Evolutionary conservation across 2,888 invertebrate species (phyloP), one percentile per base, ranked within the genome.

Genomic region (Erebia aethiops): DNA sequence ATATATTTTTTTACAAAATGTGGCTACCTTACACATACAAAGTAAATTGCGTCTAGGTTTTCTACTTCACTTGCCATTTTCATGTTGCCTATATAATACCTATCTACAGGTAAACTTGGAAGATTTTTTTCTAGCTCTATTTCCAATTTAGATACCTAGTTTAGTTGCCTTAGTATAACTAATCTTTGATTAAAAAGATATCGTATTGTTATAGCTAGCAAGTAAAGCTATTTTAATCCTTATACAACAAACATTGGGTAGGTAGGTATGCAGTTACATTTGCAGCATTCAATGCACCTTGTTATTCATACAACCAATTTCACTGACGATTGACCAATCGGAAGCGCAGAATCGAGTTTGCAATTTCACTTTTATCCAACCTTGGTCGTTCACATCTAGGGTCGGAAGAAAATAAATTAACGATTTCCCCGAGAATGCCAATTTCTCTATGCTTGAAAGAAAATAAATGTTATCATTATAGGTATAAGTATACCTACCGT

Each of bases 331-430:
- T 77, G 75, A 76, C 79, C 77, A 79, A 79, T 83, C 80, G 78
- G 80, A 77, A 79, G 82, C 77, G 79, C 83, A 81, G 86, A 78
- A 68, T 71, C 80, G 77, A 77, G 75, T 81, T 78, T 80, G 82
- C 81, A 83, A 81, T 88, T 88, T 90, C 89, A 87, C 91, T 89
- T 91, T 90, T 87, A 84, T 85, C 81, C 80, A 81, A 82, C 83
- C 84, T 84, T 87, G 86, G 84, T 83, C 83, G 82, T 85, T 85
- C 86, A 87, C 86, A 81, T 82, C 81, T 78, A 77, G 77, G 78
- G 71, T 64, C 78, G 78, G 78, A 67, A 58, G 71, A 83, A 81
- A 75, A 82, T 78, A 77, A n/a, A 71, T 62, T 66, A 69, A 16
- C 35, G 57, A 69, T 69, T 65, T 65, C 68, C 26, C 43, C 3